Evolutionary conservation across 2,888 invertebrate genomes (phyloP).

Genomic region (Pantelozetes paolii): DNA sequence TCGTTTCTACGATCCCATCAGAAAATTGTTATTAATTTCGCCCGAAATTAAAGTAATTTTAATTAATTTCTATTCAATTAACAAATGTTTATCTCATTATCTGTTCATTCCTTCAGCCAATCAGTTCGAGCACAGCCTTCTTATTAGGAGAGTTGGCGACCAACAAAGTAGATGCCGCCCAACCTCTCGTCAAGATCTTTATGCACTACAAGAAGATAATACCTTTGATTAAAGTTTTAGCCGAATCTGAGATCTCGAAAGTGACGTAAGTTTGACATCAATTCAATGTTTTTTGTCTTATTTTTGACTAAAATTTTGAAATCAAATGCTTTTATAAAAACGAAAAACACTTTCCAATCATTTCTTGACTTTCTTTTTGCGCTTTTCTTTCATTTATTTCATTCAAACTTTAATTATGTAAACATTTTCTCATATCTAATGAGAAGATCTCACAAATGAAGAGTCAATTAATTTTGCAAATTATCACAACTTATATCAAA

Average conservation of each 20-base stretch:
- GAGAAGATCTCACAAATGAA: not conserved
- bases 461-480: no score
- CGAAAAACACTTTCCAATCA: no score
- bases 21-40: constrained; percentile 70
- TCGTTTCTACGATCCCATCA: constrained; percentile 70
- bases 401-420: not conserved
- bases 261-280: constrained; percentile 65
- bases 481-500: no score
- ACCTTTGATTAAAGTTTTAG: constrained; percentile 73
- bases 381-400: no score
- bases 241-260: constrained; percentile 81
- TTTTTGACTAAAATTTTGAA: not conserved
- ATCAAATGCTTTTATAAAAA: not conserved
- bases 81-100: constrained; percentile 49
- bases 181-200: constrained; percentile 78
- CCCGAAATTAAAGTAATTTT: constrained; percentile 61
- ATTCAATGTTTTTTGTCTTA: no score
- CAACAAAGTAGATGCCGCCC: constrained; percentile 81
- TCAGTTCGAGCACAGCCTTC: constrained; percentile 53
- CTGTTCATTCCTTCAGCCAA: constrained; percentile 48
- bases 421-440: not conserved
- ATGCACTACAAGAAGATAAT: constrained; percentile 80
- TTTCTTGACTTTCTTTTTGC: no score
- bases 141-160: constrained; percentile 79
- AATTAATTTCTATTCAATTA: not conserved